Evolutionary conservation across 1,140 invertebrate genomes (phyloP), one percentile per base, ranked within the genome.

Genomic region (Procambarus clarkii): DNA sequence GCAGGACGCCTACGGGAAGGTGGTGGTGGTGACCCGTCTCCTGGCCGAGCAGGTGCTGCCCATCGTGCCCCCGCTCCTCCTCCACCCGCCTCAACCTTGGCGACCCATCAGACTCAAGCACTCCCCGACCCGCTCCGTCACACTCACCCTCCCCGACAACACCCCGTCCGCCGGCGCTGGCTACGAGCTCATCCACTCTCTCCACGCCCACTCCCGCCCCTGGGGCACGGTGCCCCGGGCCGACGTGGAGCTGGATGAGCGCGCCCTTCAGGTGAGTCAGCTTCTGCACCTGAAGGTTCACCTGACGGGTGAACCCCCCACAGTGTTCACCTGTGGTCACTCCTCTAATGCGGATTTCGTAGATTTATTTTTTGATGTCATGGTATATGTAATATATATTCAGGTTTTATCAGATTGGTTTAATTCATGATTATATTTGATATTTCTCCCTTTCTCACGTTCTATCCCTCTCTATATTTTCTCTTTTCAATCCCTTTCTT

Each of bases 21-120:
- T 94, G 5, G 84, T 93, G 50, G 93, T 95, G 71, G 94, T 95
- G 13, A 95, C 95, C 93, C 94, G 95, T 89, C 93, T 95, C 0
- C 94, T 96, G 86, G 94, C 93, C 3, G 91, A 94, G 77, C 93
- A 94, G 91, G 93, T 94, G 21, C 93, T 95, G 18, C 95, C 95
- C n/a, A 88, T 94, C 77, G 89, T 90, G 21, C 92, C 91, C 60
- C 64, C 71, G 2, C 44, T 4, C 3, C 83, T 79, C 58, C 50
- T 8, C 7, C 50, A 54, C 50, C 50, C 7, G 7, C 50, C 7
- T 54, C 50, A 54, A 54, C 71, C 88, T 9, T 92, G 92, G 88
- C 44, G 88, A 18, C 84, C 87, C 74, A 81, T 84, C 60, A 79
- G 87, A 24, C 74, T 92, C 58, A 92, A 90, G 78, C 88, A 92